phyloP scores from a whole-genome alignment of 1,140 invertebrate genomes.

The Rhopalosiphum maidis region DNA sequence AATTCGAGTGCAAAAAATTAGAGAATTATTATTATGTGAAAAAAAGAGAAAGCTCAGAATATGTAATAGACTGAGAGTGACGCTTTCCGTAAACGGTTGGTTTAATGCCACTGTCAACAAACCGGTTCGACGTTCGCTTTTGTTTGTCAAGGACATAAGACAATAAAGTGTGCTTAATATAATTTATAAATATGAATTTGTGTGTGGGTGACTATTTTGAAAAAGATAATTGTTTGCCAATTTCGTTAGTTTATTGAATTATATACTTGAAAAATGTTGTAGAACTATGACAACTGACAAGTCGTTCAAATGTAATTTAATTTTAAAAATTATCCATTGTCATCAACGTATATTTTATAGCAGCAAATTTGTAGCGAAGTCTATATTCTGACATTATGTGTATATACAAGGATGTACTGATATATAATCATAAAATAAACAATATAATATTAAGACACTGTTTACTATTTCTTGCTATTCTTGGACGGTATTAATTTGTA shows the following conservation, averaged over 20 bases:
- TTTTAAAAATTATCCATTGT: background rate
- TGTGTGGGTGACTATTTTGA: background rate
- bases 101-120: constrained; percentile 58
- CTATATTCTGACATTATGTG: background rate
- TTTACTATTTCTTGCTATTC: background rate
- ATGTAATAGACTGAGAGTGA: constrained; percentile 44
- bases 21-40: constrained; percentile 33
- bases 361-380: background rate
- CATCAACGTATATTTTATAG: background rate
- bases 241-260: background rate
- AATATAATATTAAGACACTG: background rate
- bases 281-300: background rate
- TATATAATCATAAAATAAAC: background rate
- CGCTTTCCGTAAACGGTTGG: constrained; percentile 56
- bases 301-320: background rate
- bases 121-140: constrained; percentile 56
- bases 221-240: background rate
- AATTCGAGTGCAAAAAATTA: background rate
- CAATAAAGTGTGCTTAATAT: constrained; percentile 22
- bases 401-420: background rate
- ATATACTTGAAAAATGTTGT: background rate
- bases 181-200: background rate
- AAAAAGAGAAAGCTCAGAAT: constrained; percentile 52
- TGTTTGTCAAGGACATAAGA: constrained; percentile 56
- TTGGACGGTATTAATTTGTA: background rate